phyloP scores from a whole-genome alignment of 2,888 invertebrate genomes.

The Torymus aiolomorphi region DNA sequence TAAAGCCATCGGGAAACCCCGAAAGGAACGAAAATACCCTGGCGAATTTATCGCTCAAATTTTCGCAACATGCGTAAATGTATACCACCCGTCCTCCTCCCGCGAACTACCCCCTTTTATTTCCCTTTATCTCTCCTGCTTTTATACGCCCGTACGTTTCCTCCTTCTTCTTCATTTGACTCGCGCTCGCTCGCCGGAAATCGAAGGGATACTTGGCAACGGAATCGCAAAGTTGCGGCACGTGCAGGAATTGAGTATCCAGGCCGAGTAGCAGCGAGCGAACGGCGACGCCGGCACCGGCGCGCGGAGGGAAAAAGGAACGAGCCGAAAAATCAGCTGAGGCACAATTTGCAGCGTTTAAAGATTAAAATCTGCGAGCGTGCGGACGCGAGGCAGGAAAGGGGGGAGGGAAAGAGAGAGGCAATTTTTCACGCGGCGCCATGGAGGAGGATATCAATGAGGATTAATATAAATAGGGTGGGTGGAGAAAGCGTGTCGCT shows the following conservation, averaged over 20 bases:
- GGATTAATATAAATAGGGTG: slow-evolving; percentile 2
- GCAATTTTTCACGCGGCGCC: slow-evolving; percentile 13
- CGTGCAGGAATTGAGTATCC: slow-evolving; percentile 56
- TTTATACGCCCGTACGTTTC: slow-evolving; percentile 37
- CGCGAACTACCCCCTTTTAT: slow-evolving; percentile 31
- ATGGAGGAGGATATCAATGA: not conserved
- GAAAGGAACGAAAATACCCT: not conserved
- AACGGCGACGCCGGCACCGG: slow-evolving; percentile 6
- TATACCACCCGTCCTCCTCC: not conserved
- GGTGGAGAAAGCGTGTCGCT: not conserved
- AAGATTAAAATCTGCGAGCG: slow-evolving; percentile 53
- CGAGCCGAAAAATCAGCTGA: slow-evolving; percentile 48
- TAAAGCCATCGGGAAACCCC: slow-evolving; percentile 2
- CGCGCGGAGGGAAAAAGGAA: not conserved
- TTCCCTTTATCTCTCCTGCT: slow-evolving; percentile 41
- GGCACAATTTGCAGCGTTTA: slow-evolving; percentile 50
- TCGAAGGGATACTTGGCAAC: slow-evolving; percentile 57
- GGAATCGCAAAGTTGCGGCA: slow-evolving; percentile 58
- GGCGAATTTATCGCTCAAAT: slow-evolving; percentile 35
- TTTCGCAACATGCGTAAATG: too few species aligned
- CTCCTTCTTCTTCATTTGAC: slow-evolving; percentile 55
- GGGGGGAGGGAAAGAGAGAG: not conserved
- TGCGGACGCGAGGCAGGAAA: not conserved
- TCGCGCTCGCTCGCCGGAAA: slow-evolving; percentile 44
- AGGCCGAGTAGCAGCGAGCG: slow-evolving; percentile 49